Percentiles rank a stretch among this genome's conserved stretches.
Conservation (phyloP, 2,797 vertebrate species). For the Pteropus rufus region DNA sequence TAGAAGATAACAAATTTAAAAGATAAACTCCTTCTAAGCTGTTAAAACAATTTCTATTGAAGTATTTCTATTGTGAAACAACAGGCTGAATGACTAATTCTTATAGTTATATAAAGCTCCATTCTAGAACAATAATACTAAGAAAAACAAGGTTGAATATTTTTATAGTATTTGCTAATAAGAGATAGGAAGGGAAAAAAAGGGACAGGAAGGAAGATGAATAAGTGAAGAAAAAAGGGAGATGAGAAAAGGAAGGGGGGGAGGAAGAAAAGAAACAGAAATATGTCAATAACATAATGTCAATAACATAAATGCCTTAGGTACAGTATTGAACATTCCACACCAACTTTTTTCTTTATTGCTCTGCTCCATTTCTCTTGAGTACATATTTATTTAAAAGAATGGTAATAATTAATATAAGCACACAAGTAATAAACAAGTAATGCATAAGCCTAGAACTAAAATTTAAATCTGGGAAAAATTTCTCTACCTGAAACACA, state of each 20-base stretch:
- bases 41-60: not conserved
- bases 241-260: not conserved
- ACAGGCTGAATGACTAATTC: not conserved
- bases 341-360: not conserved
- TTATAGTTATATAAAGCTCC: not conserved
- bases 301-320: not conserved
- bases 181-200: not conserved
- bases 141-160: not conserved
- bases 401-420: not conserved
- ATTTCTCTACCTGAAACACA: not conserved
- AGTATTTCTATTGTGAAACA: not conserved
- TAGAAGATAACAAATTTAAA: slow-evolving; percentile 6
- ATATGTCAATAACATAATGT: not conserved
- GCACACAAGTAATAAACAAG: not conserved
- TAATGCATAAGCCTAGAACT: not conserved
- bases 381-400: not conserved
- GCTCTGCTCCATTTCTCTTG: not conserved
- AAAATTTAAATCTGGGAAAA: slow-evolving; percentile 34
- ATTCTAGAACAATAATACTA: not conserved
- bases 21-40: slow-evolving; percentile 19
- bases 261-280: not conserved
- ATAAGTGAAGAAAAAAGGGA: not conserved
- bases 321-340: not conserved
- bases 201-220: not conserved
- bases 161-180: not conserved